These are phyloP conservation scores for Chironomus striatipennis DNA, from an alignment of 1,140 invertebrate species.

Conservation along the genomic window DNA sequence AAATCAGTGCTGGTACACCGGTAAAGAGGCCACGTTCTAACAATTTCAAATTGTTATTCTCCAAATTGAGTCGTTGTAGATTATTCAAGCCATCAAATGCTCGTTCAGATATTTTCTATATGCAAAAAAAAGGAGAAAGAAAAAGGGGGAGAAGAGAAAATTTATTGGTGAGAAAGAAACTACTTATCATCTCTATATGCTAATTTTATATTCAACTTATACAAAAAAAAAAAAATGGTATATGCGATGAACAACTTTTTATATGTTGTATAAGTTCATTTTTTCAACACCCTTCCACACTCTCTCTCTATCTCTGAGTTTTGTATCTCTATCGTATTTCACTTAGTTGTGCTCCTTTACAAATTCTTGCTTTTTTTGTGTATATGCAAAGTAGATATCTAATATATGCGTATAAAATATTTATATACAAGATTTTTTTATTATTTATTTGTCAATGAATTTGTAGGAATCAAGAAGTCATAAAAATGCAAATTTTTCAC, in stretches of 20 bases:
- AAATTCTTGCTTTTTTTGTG: too few relatives aligned
- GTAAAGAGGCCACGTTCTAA: conserved; percentile 56
- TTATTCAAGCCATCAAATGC: conserved; percentile 62
- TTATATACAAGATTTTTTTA: not conserved
- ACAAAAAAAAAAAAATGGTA: too few relatives aligned
- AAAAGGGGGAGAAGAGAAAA: not conserved
- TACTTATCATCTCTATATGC: too few relatives aligned
- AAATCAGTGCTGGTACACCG: conserved; percentile 52
- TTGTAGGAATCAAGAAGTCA: not conserved
- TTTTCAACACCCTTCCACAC: too few relatives aligned
- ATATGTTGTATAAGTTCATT: too few relatives aligned
- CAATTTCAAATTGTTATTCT: conserved; percentile 59
- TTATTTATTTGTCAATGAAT: conserved; percentile 10
- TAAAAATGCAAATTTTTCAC: not conserved
- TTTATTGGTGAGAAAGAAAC: not conserved
- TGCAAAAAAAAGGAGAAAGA: conserved; percentile 5
- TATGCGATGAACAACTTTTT: too few relatives aligned
- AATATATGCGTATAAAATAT: too few relatives aligned
- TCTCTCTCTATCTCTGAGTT: too few relatives aligned
- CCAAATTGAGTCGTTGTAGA: conserved; percentile 55
- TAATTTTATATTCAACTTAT: too few relatives aligned
- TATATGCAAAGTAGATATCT: too few relatives aligned
- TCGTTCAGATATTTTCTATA: conserved; percentile 54
- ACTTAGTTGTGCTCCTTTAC: too few relatives aligned
- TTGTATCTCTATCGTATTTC: too few relatives aligned